Base-by-base conservation (phyloP, 2,888 invertebrate genomes). In the Hydraecia micacea region DNA sequence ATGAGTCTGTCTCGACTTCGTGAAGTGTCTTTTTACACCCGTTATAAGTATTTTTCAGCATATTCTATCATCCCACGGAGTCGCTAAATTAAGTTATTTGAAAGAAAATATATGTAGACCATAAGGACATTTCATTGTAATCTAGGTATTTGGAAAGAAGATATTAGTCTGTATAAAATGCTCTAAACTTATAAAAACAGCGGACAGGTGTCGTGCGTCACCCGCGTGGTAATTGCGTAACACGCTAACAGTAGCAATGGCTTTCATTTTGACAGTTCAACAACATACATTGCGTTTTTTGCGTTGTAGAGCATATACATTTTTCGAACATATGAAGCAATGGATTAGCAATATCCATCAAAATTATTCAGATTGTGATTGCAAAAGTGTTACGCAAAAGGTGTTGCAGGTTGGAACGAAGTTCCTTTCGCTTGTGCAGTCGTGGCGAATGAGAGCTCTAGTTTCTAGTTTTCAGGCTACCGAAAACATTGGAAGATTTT, bases 71-170 rank as follows among this genome's bases (percentile, higher is more conserved):
- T 18, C 25, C 18, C 5, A 18, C 15, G 6, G 36, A 21, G 7
- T 32, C n/a, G 11, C 8, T 15, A 25, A 11, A n/a, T 2, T 9
- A 67, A 25, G 2, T 70, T 55, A n/a, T 39, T 28, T 7, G 25
- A 46, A 32, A 25, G 9, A 63, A 39, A 71, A 52, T 32, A 0
- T 28, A 42, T 73, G 18, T 32, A 32, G 0, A n/a, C n/a, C n/a
- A n/a, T n/a, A n/a, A n/a, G n/a, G 39, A 39, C 8, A 39, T 73
- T 58, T 55, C 36, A 49, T 75, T 49, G 60, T 62, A 25, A 25
- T 62, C 76, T 28, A 39, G 15, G 21, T 55, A 9, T n/a, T n/a
- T n/a, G n/a, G n/a, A n/a, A n/a, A n/a, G n/a, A n/a, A n/a, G n/a
- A n/a, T n/a, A n/a, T n/a, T n/a, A n/a, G n/a, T n/a, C n/a, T n/a